Percentiles rank a stretch among this genome's conserved stretches.
These are phyloP conservation scores for Phainopepla nitens DNA, from an alignment of 2,113 vertebrate species.

Conservation along the genomic window DNA sequence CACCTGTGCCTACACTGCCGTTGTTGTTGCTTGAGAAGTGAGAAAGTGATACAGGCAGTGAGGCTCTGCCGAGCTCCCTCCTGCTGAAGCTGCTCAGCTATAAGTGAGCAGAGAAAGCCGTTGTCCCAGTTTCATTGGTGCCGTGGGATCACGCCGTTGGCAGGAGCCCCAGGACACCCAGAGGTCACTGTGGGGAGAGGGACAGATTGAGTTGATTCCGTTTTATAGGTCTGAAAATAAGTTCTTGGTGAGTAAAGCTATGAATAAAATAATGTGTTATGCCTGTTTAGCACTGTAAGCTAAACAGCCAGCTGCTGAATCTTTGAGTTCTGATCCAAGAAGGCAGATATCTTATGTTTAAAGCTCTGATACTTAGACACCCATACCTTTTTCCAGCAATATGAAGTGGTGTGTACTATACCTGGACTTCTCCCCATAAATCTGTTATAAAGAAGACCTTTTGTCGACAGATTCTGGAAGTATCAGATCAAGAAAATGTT, in stretches of 20 bases:
- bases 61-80: not conserved
- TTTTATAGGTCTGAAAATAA: not conserved
- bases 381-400: not conserved
- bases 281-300: not conserved
- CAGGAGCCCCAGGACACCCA: not conserved
- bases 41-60: not conserved
- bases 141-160: fast-evolving
- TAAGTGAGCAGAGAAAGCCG: not conserved
- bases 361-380: not conserved
- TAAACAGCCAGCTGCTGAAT: not conserved
- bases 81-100: not conserved
- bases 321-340: not conserved
- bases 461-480: not conserved
- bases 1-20: not conserved
- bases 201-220: not conserved
- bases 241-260: not conserved
- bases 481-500: not conserved
- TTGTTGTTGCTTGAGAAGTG: not conserved
- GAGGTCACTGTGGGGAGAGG: not conserved
- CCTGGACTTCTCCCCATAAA: not conserved
- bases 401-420: not conserved
- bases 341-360: not conserved
- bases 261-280: not conserved
- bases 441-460: not conserved
- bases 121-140: not conserved